phyloP scores from a whole-genome alignment of 1,140 invertebrate genomes.

The Papilio machaon region DNA sequence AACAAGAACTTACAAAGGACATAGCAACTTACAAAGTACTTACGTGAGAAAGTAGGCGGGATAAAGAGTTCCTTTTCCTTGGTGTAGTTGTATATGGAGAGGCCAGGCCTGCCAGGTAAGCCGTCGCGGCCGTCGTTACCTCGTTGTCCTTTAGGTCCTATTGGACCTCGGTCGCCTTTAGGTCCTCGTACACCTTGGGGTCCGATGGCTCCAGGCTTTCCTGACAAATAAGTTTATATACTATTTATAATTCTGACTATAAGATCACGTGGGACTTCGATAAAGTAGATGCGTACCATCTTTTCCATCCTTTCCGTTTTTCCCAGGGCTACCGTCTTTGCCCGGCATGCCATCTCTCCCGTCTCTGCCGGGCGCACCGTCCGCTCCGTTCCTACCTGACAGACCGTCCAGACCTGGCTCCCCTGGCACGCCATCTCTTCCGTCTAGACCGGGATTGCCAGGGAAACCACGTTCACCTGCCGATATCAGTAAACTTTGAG shows the following conservation, averaged over 20 bases:
- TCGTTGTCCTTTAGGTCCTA: conserved; percentile 86
- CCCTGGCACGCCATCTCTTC: conserved; percentile 92
- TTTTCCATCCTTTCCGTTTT: conserved; percentile 77
- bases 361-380: conserved; percentile 87
- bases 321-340: conserved; percentile 85
- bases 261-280: not conserved
- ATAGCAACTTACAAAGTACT: conserved; percentile 46
- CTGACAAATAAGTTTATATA: conserved; percentile 43
- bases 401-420: conserved; percentile 93
- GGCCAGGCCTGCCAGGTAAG: conserved; percentile 87
- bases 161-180: conserved; percentile 83
- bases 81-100: conserved; percentile 88
- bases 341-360: conserved; percentile 88
- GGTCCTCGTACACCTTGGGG: conserved; percentile 84
- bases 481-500: conserved; percentile 15
- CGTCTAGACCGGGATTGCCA: conserved; percentile 90
- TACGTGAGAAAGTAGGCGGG: conserved; percentile 90
- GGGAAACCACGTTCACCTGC: conserved; percentile 84
- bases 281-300: conserved; percentile 83
- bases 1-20: no score
- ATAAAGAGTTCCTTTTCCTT: conserved; percentile 87
- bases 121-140: conserved; percentile 87
- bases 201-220: conserved; percentile 80
- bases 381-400: conserved; percentile 89
- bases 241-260: not conserved